phyloP scores from a whole-genome alignment of 2,888 invertebrate species.

The Tenodera sinensis region DNA sequence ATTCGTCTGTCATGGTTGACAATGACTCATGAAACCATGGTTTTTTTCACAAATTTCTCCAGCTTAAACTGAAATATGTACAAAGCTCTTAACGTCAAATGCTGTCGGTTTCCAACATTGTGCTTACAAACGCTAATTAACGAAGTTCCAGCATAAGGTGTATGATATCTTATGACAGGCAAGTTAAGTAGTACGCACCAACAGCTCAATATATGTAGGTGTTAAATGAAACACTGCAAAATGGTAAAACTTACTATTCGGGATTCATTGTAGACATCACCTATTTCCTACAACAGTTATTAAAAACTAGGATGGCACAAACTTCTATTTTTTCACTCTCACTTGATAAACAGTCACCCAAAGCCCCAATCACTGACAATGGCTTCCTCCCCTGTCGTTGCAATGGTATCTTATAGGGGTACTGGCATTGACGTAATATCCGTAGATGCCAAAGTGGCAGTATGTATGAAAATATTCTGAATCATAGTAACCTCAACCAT shows the following conservation, averaged over 20 bases:
- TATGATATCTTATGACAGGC: too few relatives aligned
- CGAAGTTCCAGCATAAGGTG: too few relatives aligned
- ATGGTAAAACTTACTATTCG: conserved; percentile 70
- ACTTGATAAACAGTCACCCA: neutral
- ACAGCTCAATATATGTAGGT: neutral
- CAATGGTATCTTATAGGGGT: conserved; percentile 33
- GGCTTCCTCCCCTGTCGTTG: conserved; percentile 30
- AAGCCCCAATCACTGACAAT: conserved; percentile 28
- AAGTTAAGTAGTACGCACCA: neutral
- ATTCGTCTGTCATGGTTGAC: conserved; percentile 21
- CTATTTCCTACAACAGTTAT: conserved; percentile 15
- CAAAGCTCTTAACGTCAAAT: too few relatives aligned
- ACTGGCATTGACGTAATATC: conserved; percentile 33
- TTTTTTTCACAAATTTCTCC: neutral
- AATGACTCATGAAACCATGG: conserved; percentile 12
- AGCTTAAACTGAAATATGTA: too few relatives aligned
- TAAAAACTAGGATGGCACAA: neutral
- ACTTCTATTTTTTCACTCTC: neutral
- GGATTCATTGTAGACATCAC: conserved; percentile 62
- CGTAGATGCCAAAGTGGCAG: conserved; percentile 33
- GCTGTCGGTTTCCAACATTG: too few relatives aligned
- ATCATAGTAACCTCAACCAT: neutral
- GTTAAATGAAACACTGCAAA: neutral
- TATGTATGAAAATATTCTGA: conserved; percentile 1
- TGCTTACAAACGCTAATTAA: too few relatives aligned